Evolutionary conservation across 2,888 invertebrate species (phyloP).

Genomic region (Harmothoe impar): DNA sequence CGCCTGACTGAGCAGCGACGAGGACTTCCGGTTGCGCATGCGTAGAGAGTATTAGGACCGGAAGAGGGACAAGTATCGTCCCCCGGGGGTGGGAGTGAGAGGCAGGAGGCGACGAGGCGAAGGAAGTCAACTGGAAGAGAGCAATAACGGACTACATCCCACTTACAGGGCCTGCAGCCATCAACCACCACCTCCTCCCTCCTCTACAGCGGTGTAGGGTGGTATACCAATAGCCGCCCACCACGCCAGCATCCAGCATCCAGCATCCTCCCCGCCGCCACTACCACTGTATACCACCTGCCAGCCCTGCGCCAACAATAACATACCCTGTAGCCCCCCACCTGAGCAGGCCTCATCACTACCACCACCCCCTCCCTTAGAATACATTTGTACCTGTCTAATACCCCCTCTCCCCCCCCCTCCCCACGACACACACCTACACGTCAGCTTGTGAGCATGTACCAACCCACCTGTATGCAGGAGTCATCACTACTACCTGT

Average conservation of each 20-base stretch:
- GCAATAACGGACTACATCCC: background rate
- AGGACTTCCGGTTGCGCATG: background rate
- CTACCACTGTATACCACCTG: slow-evolving; percentile 25
- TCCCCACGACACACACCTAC: background rate
- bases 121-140: slow-evolving; percentile 24
- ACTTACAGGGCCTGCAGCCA: slow-evolving; percentile 1
- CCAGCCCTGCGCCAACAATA: background rate
- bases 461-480: slow-evolving; percentile 11
- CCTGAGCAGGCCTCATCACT: background rate
- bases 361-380: no score
- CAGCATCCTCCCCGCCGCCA: background rate
- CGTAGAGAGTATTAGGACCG: no score
- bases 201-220: background rate
- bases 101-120: slow-evolving; percentile 23
- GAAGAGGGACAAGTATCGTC: no score
- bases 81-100: background rate
- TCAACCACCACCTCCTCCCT: background rate
- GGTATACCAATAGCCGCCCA: background rate
- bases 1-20: slow-evolving; percentile 23
- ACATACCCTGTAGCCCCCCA: background rate
- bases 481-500: background rate
- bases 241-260: background rate
- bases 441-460: background rate
- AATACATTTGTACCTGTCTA: no score
- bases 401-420: no score